Evolutionary conservation across 2,797 vertebrate species (phyloP).

Genomic region (Babyrousa celebensis): DNA sequence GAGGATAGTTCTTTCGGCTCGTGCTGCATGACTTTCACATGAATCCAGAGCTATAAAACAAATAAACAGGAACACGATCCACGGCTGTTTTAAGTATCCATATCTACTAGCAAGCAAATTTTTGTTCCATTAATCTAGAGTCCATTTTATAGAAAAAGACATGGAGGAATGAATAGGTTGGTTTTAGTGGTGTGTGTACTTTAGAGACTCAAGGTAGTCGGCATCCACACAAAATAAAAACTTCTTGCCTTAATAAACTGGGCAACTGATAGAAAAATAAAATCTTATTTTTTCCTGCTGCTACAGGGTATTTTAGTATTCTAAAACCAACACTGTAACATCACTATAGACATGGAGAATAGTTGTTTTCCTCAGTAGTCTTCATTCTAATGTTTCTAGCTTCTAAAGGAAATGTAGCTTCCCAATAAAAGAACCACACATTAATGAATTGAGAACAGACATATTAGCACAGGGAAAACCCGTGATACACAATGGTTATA

Average conservation of each 20-base stretch:
- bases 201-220: background rate
- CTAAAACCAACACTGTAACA: background rate
- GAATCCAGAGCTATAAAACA: background rate
- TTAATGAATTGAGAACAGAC: background rate
- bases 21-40: background rate
- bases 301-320: background rate
- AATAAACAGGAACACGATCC: background rate
- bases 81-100: background rate
- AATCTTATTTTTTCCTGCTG: constrained; percentile 12
- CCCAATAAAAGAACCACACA: background rate
- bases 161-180: background rate
- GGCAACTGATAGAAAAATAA: background rate
- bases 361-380: background rate
- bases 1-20: background rate
- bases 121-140: constrained; percentile 14
- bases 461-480: background rate
- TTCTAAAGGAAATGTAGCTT: constrained; percentile 6
- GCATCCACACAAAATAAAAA: background rate
- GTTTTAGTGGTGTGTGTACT: background rate
- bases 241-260: background rate
- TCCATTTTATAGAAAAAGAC: constrained; percentile 32
- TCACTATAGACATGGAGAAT: constrained; percentile 16
- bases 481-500: background rate
- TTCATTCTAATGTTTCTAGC: background rate
- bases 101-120: background rate